phyloP scores from a whole-genome alignment of 2,888 invertebrate genomes.

The Heliconius cydno region DNA sequence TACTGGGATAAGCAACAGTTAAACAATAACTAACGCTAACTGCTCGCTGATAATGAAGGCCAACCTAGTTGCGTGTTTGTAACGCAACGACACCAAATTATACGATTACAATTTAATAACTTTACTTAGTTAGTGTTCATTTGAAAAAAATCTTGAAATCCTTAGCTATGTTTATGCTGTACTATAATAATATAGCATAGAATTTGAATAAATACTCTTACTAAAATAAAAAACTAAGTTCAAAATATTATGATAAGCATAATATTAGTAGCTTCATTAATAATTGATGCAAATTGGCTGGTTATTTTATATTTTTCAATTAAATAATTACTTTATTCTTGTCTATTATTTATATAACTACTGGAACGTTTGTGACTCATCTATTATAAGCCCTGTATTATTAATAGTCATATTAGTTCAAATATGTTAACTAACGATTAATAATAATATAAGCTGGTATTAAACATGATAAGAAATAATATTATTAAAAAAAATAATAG shows the following conservation, averaged over 20 bases:
- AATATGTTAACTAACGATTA: neutral
- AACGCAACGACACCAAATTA: slow-evolving; percentile 30
- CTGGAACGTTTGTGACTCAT: neutral
- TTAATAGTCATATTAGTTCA: neutral
- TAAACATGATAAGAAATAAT: slow-evolving; percentile 16
- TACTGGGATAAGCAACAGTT: slow-evolving; percentile 35
- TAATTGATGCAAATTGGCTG: no score
- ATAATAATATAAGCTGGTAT: slow-evolving; percentile 14
- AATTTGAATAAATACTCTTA: no score
- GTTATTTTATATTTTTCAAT: neutral
- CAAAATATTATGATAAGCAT: no score
- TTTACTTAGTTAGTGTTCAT: neutral
- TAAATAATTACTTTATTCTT: neutral
- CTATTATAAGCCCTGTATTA: neutral
- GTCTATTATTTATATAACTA: neutral
- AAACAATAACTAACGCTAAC: slow-evolving; percentile 24
- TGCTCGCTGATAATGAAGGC: slow-evolving; percentile 36
- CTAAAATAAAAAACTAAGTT: no score
- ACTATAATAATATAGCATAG: neutral
- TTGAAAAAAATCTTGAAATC: neutral
- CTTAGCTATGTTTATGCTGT: neutral
- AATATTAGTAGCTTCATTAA: no score
- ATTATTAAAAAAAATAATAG: slow-evolving; percentile 4
- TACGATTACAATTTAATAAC: neutral
- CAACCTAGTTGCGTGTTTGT: slow-evolving; percentile 25